Base-by-base conservation (phyloP, 2,888 invertebrate genomes). In the Phragmatobia fuliginosa region DNA sequence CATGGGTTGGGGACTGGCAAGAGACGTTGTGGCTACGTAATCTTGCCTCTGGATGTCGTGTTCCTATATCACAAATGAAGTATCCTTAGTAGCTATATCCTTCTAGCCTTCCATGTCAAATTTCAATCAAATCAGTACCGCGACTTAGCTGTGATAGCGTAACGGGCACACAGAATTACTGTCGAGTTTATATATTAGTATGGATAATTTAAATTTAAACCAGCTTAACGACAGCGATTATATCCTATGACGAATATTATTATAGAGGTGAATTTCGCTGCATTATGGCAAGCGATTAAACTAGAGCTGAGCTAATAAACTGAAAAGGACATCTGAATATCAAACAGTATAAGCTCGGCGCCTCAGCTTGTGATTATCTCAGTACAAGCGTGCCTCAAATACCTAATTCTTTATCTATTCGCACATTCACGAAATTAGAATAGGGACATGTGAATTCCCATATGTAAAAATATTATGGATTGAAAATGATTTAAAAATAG, bases 251-350 rank as follows among this genome's bases (percentile, higher is more conserved):
- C 68, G 21, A 11, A 61, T 66, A 64, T 62, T 11, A n/a, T 32
- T 6, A 66, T 60, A 28, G 32, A 45, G 68, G 66, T 59, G n/a
- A 28, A 18, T 45, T 41, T 64, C 63, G 61, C 70, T 77, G 66
- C 62, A 72, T 67, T 74, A 72, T 32, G 36, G 52, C 56, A 62
- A 70, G 52, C 56, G 62, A 70, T 70, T 71, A 73, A 73, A 49
- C 33, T 61, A 49, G 56, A 70, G 61, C 59, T 59, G 31, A 58
- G 71, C 36, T 71, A 70, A 74, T 71, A 76, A 65, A 62, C 45
- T 28, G 64, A 63, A 71, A 68, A 76, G 70, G 74, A 67, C 67
- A 73, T 72, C 70, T 71, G 79, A 79, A 79, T 81, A 74, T 63
- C 70, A 79, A 79, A 67, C 76, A 76, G 68, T 41, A 5, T 33